Percentiles rank a stretch among this genome's conserved stretches.
These are phyloP conservation scores for Spermophilus dauricus DNA, from an alignment of 2,113 vertebrate genomes.

Conservation along the genomic window DNA sequence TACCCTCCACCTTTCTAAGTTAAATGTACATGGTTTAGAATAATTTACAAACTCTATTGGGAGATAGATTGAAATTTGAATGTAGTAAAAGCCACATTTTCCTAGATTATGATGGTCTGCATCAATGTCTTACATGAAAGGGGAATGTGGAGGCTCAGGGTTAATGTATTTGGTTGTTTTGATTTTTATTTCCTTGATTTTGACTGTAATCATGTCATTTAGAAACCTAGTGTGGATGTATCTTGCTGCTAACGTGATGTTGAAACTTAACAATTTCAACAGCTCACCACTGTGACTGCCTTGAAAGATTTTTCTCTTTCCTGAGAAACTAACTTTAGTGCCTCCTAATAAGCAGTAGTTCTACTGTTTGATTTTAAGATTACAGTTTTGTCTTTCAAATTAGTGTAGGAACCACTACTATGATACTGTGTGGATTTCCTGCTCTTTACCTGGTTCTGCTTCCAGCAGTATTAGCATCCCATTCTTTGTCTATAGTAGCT, in stretches of 20 bases:
- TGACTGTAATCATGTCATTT: slow-evolving; percentile 69
- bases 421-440: background rate
- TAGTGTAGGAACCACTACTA: background rate
- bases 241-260: slow-evolving; percentile 57
- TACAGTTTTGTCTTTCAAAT: background rate
- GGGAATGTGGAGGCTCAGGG: slow-evolving; percentile 48
- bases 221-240: slow-evolving; percentile 36
- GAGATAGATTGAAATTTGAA: slow-evolving; percentile 43
- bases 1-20: slow-evolving; percentile 59
- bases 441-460: background rate
- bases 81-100: slow-evolving; percentile 45
- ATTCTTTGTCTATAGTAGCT: background rate
- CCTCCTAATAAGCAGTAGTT: background rate
- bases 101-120: slow-evolving; percentile 5
- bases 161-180: slow-evolving; percentile 26
- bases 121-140: background rate
- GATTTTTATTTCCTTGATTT: slow-evolving; percentile 53
- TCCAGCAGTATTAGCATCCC: background rate
- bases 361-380: background rate
- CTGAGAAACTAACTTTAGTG: background rate
- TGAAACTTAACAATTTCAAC: slow-evolving; percentile 54
- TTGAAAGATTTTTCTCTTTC: background rate
- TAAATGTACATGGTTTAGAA: slow-evolving; percentile 43
- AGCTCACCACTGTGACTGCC: slow-evolving; percentile 18
- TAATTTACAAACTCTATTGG: slow-evolving; percentile 40